Evolutionary conservation across 2,797 vertebrate species (phyloP), one percentile per base, ranked within the genome.

Genomic region (Chaetophractus vellerosus): DNA sequence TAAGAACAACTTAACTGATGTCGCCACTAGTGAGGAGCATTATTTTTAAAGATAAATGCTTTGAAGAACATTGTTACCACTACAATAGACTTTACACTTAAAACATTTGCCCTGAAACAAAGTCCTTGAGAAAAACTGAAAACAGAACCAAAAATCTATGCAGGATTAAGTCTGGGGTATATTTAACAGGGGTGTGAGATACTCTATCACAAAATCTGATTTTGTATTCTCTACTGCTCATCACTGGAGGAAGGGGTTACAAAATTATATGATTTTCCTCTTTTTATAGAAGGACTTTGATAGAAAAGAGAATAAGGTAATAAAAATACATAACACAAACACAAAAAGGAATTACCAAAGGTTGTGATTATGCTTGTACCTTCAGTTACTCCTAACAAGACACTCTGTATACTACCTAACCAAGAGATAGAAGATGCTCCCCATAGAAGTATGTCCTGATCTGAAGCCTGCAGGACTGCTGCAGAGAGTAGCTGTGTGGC

Each of bases 241-340:
- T 88, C 36, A 61, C 18, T 74, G 14, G 52, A 85, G 23, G 26
- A 75, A 12, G 14, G 23, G 26, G 16, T 76, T 63, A 90, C 15
- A 84, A 93, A 96, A 78, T 28, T 81, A 74, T 0, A 76, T 6
- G 9, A 72, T 69, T 83, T 55, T 89, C 63, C 24, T 87, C 68
- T 91, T 93, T 75, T 74, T 50, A 90, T 61, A 74, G 12, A 75
- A 71, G 33, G n/a, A 72, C 10, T 85, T 23, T 9, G n/a, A 88
- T 36, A 68, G 74, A 52, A 81, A 91, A 82, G 18, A 79, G 31
- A 80, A 33, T 8, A 81, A 72, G 28, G 26, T 75, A 79, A 88
- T 57, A 92, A 84, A 91, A 93, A 82, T 50, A 95, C 36, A 85
- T 33, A 31, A 5, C 41, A 94, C 18, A 71, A 93, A 90, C 89